Evolutionary conservation across 2,113 vertebrate species (phyloP).

Genomic region (Edolisoma coerulescens): DNA sequence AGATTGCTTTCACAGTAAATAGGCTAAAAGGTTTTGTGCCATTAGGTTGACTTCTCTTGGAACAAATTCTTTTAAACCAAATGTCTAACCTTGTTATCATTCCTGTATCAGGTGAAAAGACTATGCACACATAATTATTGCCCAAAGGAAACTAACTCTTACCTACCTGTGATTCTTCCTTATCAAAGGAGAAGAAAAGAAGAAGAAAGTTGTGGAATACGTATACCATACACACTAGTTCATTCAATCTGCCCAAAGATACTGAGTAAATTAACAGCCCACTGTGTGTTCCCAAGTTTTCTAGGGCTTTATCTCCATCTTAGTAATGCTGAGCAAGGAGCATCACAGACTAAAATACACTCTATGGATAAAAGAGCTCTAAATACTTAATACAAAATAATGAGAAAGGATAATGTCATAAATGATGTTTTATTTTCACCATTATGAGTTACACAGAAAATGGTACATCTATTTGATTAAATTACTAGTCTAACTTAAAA

Average conservation of each 20-base stretch:
- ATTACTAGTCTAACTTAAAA: background rate
- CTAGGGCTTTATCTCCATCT: background rate
- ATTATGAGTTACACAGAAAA: background rate
- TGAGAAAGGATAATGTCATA: background rate
- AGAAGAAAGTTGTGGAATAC: background rate
- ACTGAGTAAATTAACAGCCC: background rate
- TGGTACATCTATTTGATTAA: background rate
- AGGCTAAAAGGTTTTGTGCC: background rate
- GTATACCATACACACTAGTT: background rate
- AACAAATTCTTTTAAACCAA: slow-evolving; percentile 34
- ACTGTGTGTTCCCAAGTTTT: background rate
- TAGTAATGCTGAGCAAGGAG: background rate
- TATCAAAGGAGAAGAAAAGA: background rate
- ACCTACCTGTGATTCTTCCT: background rate
- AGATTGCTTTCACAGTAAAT: background rate
- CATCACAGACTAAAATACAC: background rate
- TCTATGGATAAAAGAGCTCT: background rate
- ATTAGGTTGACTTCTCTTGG: background rate
- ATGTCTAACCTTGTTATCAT: background rate
- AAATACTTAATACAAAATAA: background rate
- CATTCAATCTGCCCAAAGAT: background rate
- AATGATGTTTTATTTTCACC: background rate
- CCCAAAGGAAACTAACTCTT: background rate
- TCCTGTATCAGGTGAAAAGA: background rate
- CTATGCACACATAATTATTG: background rate